Evolutionary conservation across 1,140 invertebrate genomes (phyloP), one percentile per base, ranked within the genome.

Genomic region (Globodera rostochiensis): DNA sequence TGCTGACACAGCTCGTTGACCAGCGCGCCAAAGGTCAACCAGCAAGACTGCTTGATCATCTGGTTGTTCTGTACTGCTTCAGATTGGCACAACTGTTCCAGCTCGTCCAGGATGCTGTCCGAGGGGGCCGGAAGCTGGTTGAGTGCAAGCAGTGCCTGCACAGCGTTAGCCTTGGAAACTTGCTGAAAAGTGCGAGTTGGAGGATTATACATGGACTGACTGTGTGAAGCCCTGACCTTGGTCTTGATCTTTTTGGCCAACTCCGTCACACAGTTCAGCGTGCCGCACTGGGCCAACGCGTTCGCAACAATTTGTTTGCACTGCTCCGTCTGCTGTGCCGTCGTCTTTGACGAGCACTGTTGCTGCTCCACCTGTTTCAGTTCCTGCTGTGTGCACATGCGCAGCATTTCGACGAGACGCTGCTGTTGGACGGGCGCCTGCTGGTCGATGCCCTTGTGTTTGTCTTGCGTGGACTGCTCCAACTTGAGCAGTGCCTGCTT

Each of bases 1-100:
- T 88, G 77, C 83, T 77, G 84, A 79, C 87, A 88, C 36, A 88
- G 36, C 66, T 84, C 84, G 71, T 82, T 80, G 80, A 88, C 77
- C 74, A 88, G 64, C n/a, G 84, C 60, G 67, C 87, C 87, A 71
- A 83, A 83, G 78, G 88, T 85, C 13, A 88, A 75, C 84, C 86
- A 88, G 81, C 86, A 88, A 69, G 74, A 60, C 77, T 88, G 87
- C 46, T 81, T 83, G 50, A 87, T 77, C 25, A 77, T 64, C n/a
- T 70, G 74, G 46, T 64, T 69, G 73, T 80, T 47, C 60, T 80
- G 53, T n/a, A 80, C 36, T 15, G 77, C 64, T n/a, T 85, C 80
- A 13, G 73, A 76, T 77, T 88, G 78, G 82, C 87, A 88, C 25
- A 88, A 77, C 49, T 79, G 75, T 50, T 77, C 53, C 47, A 88